These are phyloP conservation scores for Eumaeus atala DNA, from an alignment of 1,140 invertebrate genomes.

Conservation along the genomic window DNA sequence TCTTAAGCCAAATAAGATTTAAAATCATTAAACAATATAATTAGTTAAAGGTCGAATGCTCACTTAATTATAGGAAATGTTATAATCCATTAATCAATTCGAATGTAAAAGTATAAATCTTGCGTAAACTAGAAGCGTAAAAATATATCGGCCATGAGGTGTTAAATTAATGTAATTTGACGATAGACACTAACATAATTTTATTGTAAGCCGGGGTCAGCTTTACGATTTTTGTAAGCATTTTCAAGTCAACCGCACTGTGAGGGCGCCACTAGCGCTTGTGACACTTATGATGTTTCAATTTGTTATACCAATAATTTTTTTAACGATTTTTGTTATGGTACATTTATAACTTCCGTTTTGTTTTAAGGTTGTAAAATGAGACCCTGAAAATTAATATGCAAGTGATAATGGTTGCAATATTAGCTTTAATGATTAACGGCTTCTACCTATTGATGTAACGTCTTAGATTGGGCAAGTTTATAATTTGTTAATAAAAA, in stretches of 20 bases:
- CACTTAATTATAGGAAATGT: constrained; percentile 7
- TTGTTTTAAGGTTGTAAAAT: constrained; percentile 12
- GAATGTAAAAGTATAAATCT: constrained; percentile 32
- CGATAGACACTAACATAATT: not conserved
- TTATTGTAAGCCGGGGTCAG: not conserved
- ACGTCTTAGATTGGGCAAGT: constrained; percentile 17
- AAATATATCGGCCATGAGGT: too few relatives aligned
- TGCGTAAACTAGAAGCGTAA: not conserved
- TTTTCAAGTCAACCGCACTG: not conserved
- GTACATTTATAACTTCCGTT: not conserved
- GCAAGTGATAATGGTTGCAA: constrained; percentile 69
- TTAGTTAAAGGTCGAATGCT: constrained; percentile 1
- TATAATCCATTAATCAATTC: not conserved
- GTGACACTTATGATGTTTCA: not conserved
- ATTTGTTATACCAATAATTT: too few relatives aligned
- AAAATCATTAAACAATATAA: too few relatives aligned
- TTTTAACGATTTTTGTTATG: too few relatives aligned
- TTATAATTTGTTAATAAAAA: constrained; percentile 29
- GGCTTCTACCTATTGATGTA: constrained; percentile 28
- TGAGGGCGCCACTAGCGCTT: constrained; percentile 3
- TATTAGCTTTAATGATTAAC: constrained; percentile 50
- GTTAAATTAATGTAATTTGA: not conserved
- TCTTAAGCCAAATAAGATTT: too few relatives aligned
- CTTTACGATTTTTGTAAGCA: not conserved
- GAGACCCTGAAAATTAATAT: constrained; percentile 28